These are phyloP conservation scores for Lasioglossum oenotherae DNA, from an alignment of 2,888 invertebrate species.

Conservation along the genomic window DNA sequence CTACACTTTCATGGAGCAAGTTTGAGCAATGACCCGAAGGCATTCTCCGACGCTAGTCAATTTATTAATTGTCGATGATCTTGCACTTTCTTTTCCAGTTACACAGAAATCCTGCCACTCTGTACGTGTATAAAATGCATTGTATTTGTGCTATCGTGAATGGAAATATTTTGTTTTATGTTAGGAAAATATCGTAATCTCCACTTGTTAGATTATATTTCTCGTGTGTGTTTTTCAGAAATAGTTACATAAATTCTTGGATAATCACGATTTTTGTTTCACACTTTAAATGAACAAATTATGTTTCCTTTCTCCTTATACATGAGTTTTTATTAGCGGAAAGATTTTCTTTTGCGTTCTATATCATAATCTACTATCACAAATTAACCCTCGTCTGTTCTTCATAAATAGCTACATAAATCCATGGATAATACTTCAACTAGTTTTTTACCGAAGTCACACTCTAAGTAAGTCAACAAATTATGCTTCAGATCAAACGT, in stretches of 20 bases:
- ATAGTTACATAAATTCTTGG: background rate
- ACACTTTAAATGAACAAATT: background rate
- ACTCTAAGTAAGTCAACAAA: too few relatives aligned
- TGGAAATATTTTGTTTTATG: too few relatives aligned
- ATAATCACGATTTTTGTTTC: background rate
- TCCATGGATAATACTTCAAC: too few relatives aligned
- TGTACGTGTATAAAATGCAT: background rate
- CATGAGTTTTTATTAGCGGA: too few relatives aligned
- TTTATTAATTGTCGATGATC: background rate
- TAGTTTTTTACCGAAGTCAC: too few relatives aligned
- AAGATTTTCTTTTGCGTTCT: too few relatives aligned
- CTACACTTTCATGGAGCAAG: constrained; percentile 69
- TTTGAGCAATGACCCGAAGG: constrained; percentile 64
- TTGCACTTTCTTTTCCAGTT: background rate
- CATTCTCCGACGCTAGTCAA: constrained; percentile 64
- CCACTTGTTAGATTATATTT: background rate
- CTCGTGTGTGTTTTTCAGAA: background rate
- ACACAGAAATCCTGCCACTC: background rate
- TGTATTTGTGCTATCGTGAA: background rate
- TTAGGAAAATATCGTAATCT: too few relatives aligned
- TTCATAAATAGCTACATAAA: too few relatives aligned
- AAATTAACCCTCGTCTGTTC: too few relatives aligned
- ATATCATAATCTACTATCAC: too few relatives aligned
- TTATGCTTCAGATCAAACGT: too few relatives aligned
- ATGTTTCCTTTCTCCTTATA: too few relatives aligned